A percentile compares a stretch with the other conserved stretches of the same genome.
These are phyloP conservation scores for Chrosomus eos DNA, from an alignment of 2,797 vertebrate genomes.

Conservation along the genomic window DNA sequence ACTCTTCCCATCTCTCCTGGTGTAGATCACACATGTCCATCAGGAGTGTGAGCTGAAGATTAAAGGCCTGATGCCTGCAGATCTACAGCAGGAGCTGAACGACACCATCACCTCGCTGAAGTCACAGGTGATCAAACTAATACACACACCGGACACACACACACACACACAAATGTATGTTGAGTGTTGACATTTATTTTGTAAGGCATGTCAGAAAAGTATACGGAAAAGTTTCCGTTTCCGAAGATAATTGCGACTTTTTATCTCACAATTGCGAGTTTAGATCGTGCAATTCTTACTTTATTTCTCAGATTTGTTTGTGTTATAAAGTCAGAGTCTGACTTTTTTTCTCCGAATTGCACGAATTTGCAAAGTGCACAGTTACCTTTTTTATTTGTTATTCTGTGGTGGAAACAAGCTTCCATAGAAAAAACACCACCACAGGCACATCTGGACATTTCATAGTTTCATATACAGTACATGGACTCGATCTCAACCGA, in stretches of 20 bases:
- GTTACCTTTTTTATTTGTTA: too few relatives aligned
- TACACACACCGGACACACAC: slow-evolving; percentile 38
- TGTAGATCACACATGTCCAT: slow-evolving; percentile 84
- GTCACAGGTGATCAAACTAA: slow-evolving; percentile 84
- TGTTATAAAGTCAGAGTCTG: too few relatives aligned
- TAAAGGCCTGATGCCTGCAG: slow-evolving; percentile 89
- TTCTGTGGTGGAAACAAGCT: too few relatives aligned
- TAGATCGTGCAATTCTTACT: too few relatives aligned
- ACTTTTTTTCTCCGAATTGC: too few relatives aligned
- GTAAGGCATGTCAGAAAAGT: neutral
- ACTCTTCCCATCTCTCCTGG: slow-evolving; percentile 44
- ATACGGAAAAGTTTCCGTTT: too few relatives aligned
- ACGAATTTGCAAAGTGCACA: too few relatives aligned
- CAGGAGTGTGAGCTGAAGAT: slow-evolving; percentile 89
- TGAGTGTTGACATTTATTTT: slow-evolving; percentile 4
- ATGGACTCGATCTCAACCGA: neutral
- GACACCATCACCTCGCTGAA: slow-evolving; percentile 93
- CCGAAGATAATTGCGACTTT: too few relatives aligned
- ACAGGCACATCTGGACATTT: slow-evolving; percentile 22
- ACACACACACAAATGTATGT: slow-evolving; percentile 8
- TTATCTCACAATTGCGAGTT: too few relatives aligned
- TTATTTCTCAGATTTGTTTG: too few relatives aligned
- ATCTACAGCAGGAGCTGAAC: slow-evolving; percentile 88
- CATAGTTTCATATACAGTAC: slow-evolving; percentile 13
- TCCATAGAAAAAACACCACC: neutral